These are phyloP conservation scores for Aporophyla lueneburgensis DNA, from an alignment of 2,888 invertebrate species.

Conservation along the genomic window DNA sequence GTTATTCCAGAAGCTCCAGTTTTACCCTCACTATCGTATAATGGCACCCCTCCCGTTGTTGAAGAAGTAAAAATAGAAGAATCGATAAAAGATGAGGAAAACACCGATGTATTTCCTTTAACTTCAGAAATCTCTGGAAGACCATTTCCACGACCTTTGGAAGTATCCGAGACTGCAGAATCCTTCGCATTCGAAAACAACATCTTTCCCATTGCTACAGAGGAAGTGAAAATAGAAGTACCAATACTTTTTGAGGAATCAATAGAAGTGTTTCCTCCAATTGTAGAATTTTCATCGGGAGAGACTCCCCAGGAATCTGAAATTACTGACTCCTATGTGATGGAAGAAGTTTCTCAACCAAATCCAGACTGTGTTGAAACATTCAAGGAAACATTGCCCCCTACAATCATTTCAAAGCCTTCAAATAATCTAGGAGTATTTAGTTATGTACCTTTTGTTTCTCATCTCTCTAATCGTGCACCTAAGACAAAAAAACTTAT, in stretches of 20 bases:
- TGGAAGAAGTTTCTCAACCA: slow-evolving; percentile 17
- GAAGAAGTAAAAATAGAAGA: slow-evolving; percentile 15
- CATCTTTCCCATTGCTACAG: not conserved
- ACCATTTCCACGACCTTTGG: not conserved
- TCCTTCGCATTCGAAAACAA: slow-evolving; percentile 17
- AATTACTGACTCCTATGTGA: slow-evolving; percentile 2
- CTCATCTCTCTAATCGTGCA: slow-evolving; percentile 9
- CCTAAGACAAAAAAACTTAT: slow-evolving; percentile 4
- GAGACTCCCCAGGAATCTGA: not conserved
- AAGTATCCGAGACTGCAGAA: not conserved
- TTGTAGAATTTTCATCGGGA: not conserved
- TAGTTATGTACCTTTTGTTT: slow-evolving; percentile 24
- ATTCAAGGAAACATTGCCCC: slow-evolving; percentile 6
- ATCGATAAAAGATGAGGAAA: not conserved
- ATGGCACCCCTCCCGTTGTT: not conserved
- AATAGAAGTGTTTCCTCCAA: slow-evolving; percentile 1
- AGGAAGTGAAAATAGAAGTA: slow-evolving; percentile 22
- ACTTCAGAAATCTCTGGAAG: slow-evolving; percentile 10
- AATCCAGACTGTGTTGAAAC: not conserved
- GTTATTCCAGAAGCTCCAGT: slow-evolving; percentile 21
- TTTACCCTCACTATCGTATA: not conserved
- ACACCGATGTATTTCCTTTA: not conserved
- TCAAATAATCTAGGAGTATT: slow-evolving; percentile 13
- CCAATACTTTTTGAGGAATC: slow-evolving; percentile 24
- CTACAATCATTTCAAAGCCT: slow-evolving; percentile 7